Base-by-base conservation (phyloP, 2,797 vertebrate genomes). In the Phylloscopus collybita region DNA sequence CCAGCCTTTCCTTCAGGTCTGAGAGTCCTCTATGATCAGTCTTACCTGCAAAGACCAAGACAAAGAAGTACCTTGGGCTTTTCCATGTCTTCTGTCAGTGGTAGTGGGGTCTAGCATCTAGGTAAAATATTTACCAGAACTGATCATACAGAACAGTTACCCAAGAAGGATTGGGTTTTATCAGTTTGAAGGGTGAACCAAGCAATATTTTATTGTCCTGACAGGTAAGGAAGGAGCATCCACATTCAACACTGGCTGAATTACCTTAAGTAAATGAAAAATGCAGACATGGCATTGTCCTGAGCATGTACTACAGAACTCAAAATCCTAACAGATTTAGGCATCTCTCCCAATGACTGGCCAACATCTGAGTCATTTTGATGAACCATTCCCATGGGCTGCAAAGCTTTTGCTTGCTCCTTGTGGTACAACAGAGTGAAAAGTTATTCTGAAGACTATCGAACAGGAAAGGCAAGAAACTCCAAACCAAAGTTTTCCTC, bases 181-280 rank as follows among this genome's bases (percentile, higher is more conserved):
- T 30, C 59, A 32, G 5, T 62, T 16, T 70, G 74, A 78, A 45
- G 19, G 17, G 25, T 16, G 61, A 76, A 45, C 21, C 23, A 38
- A 25, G 11, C 23, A 62, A 62, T 32, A 59, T 16, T 66, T 49
- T 66, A 34, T n/a, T 92, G 11, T 25, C 6, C 17, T 72, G 25
- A 9, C 14, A 20, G 30, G 42, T 38, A 27, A 18, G 4, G 36
- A 5, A 5, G 2, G 50, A 56, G 21, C 0, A 0, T 32, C 11
- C 26, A 32, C 20, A 22, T 75, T 75, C 30, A 66, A 47, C 9
- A 30, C 3, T 44, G n/a, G 27, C n/a, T 73, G 70, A 38, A 49
- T 69, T 78, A 83, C n/a, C 29, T 59, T 10, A 70, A 45, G 44
- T 67, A 69, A 80, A 84, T 73, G 9, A 45, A 36, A 88, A 64